Conservation (phyloP, 2,797 vertebrate genomes). For the Halcyon chelicuti region DNA sequence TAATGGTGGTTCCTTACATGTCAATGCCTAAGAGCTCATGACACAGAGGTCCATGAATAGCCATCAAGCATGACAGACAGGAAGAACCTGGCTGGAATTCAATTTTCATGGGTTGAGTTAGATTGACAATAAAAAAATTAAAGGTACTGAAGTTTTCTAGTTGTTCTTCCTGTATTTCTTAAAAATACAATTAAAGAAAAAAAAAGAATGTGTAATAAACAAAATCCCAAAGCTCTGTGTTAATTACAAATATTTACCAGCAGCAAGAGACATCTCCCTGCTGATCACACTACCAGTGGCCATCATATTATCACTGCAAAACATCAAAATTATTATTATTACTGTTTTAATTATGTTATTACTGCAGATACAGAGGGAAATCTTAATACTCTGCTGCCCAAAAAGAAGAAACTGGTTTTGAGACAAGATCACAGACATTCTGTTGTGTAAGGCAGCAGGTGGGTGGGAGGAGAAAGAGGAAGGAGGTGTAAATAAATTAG, state of each 20-base stretch:
- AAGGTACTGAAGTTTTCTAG: background rate
- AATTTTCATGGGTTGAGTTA: background rate
- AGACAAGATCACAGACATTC: background rate
- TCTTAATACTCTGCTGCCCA: background rate
- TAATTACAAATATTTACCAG: background rate
- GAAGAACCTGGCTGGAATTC: background rate
- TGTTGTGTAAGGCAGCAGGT: background rate
- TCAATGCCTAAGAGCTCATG: background rate
- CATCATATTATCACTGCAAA: background rate
- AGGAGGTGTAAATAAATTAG: background rate
- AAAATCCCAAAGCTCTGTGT: background rate
- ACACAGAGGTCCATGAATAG: background rate
- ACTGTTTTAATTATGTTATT: slow-evolving; percentile 23
- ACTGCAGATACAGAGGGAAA: background rate
- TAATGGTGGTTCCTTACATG: background rate
- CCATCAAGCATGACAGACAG: background rate
- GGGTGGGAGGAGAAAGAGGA: background rate
- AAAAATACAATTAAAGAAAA: background rate
- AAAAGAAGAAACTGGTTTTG: background rate
- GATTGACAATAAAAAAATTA: background rate
- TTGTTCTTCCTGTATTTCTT: background rate
- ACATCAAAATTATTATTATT: background rate
- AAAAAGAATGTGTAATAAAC: background rate
- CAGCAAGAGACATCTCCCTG: background rate
- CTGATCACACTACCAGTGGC: background rate